Evolutionary conservation across 1,140 invertebrate genomes (phyloP).

Genomic region (Campoletis sonorensis): DNA sequence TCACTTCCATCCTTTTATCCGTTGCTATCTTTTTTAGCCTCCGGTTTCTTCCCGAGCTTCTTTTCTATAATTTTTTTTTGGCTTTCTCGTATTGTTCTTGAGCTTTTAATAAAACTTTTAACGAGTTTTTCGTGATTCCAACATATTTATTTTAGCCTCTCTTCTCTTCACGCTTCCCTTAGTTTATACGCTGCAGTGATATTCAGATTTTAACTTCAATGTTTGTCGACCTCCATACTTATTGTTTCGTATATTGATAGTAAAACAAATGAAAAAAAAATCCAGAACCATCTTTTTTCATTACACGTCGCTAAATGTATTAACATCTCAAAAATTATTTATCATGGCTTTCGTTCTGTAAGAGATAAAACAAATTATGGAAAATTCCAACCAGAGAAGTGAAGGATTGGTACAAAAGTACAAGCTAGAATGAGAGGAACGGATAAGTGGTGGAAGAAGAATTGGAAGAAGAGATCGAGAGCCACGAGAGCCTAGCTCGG

Average conservation of each 20-base stretch:
- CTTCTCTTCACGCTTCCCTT: background rate
- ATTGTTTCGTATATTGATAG: no score
- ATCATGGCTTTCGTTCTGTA: no score
- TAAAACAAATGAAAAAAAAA: no score
- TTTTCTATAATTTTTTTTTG: background rate
- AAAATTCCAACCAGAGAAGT: no score
- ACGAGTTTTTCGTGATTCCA: slow-evolving; percentile 36
- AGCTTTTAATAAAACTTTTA: slow-evolving; percentile 44
- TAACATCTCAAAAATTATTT: no score
- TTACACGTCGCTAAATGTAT: no score
- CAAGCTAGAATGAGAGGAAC: background rate
- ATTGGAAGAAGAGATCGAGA: slow-evolving; percentile 8
- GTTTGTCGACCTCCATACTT: no score
- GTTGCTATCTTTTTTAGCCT: background rate
- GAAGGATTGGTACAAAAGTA: background rate
- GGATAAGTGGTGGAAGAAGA: background rate
- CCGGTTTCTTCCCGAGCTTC: background rate
- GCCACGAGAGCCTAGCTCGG: slow-evolving; percentile 20
- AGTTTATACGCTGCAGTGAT: background rate
- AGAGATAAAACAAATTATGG: no score
- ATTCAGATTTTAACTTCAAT: background rate
- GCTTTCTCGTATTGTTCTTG: slow-evolving; percentile 11
- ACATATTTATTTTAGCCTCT: slow-evolving; percentile 8
- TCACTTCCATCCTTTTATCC: no score
- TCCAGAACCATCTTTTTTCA: no score